These are phyloP conservation scores for Bolinopsis microptera DNA, from an alignment of 37 sponge, comb jelly and placozoan genomes.

Conservation along the genomic window DNA sequence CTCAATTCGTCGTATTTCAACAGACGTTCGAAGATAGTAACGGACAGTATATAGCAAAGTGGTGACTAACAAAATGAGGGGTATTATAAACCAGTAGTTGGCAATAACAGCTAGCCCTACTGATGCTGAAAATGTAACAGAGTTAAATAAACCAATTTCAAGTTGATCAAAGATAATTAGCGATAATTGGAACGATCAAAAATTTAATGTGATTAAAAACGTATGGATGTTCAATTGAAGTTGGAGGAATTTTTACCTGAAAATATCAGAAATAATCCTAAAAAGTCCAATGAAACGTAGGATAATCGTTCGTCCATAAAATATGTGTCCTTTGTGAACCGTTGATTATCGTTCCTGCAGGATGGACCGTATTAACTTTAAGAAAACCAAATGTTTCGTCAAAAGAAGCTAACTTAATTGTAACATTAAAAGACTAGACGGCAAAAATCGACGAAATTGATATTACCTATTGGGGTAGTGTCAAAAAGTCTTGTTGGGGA, in stretches of 20 bases:
- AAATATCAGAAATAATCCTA: neutral
- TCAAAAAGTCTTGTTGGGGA: neutral
- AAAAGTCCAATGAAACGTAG: conserved; percentile 1
- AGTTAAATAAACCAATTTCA: too few relatives aligned
- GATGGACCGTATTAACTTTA: too few relatives aligned
- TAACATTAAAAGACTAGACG: too few relatives aligned
- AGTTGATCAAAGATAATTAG: too few relatives aligned
- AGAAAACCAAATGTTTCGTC: too few relatives aligned
- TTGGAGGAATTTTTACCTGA: too few relatives aligned
- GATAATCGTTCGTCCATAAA: conserved; percentile 42
- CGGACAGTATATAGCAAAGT: neutral
- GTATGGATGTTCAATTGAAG: too few relatives aligned
- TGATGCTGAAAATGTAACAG: too few relatives aligned
- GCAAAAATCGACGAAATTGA: too few relatives aligned
- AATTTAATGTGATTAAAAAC: too few relatives aligned
- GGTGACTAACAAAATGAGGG: neutral
- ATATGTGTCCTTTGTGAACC: conserved; percentile 42
- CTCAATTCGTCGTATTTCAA: conserved; percentile 23
- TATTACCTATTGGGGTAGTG: neutral
- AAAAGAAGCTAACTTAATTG: too few relatives aligned
- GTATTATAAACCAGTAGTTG: neutral
- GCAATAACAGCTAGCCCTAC: neutral
- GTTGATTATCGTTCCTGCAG: neutral
- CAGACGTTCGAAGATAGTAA: conserved; percentile 1
- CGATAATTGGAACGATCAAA: too few relatives aligned